Evolutionary conservation across 1,140 invertebrate species (phyloP).

Genomic region (Campoletis sonorensis): DNA sequence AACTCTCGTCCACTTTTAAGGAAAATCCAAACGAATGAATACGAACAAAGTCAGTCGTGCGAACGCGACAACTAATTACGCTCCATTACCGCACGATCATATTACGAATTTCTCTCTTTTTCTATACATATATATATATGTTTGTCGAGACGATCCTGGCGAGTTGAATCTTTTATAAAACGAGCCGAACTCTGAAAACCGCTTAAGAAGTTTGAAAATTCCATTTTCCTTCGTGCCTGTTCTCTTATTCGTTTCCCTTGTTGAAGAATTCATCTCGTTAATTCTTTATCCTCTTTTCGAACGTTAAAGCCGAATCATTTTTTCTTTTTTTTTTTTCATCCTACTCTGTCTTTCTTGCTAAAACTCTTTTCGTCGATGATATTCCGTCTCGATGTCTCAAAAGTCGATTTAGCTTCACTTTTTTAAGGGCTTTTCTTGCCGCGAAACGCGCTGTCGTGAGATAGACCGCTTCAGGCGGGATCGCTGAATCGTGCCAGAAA

Average conservation of each 20-base stretch:
- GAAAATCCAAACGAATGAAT: constrained; percentile 10
- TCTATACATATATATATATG: background rate
- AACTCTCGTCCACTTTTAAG: background rate
- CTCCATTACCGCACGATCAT: constrained; percentile 30
- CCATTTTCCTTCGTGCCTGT: background rate
- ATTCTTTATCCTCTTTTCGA: constrained; percentile 19
- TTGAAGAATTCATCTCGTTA: constrained; percentile 37
- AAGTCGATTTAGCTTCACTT: constrained; percentile 16
- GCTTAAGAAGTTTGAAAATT: constrained; percentile 12
- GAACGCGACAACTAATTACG: constrained; percentile 29
- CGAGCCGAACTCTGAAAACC: background rate
- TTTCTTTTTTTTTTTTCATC: background rate
- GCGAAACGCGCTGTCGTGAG: background rate
- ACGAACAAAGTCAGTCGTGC: constrained; percentile 15
- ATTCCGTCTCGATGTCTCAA: background rate
- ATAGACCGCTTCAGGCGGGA: constrained; percentile 8
- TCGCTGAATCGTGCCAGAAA: background rate
- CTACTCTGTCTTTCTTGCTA: background rate
- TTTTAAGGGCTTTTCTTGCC: background rate
- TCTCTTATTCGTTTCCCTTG: background rate
- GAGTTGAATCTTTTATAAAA: constrained; percentile 22
- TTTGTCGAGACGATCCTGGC: background rate
- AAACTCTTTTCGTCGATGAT: background rate
- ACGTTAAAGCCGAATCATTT: too few relatives aligned
- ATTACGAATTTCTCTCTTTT: background rate